Evolutionary conservation across 1,140 invertebrate genomes (phyloP).

Genomic region (Drosophila prosaltans): DNA sequence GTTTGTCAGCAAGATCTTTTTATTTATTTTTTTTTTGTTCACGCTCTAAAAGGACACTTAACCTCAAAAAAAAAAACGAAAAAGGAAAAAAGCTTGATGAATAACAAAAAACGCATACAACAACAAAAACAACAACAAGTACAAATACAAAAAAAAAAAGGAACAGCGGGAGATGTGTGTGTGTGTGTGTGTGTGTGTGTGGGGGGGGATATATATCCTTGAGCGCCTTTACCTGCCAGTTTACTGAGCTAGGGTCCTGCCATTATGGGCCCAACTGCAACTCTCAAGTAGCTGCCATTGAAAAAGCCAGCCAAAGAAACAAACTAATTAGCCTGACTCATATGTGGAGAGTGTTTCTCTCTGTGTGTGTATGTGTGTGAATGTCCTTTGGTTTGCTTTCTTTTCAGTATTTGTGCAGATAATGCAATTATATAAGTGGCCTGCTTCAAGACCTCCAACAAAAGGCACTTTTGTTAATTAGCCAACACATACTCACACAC

Average conservation of each 20-base stretch:
- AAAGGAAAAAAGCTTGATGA: conserved; percentile 56
- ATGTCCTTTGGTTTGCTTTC: conserved; percentile 61
- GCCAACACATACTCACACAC: conserved; percentile 41
- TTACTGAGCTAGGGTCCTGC: conserved; percentile 22
- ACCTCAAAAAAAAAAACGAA: conserved; percentile 65
- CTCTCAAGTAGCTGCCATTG: conserved; percentile 69
- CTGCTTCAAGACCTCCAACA: conserved; percentile 63
- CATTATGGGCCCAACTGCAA: conserved; percentile 56
- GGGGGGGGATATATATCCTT: conserved; percentile 55
- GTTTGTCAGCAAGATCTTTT: conserved; percentile 74
- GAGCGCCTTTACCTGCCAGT: conserved; percentile 71
- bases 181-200: conserved; percentile 18
- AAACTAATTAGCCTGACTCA: conserved; percentile 71
- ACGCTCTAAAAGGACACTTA: conserved; percentile 76
- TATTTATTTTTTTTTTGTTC: conserved; percentile 47
- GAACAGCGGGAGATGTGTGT: conserved; percentile 42
- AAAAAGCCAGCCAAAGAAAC: conserved; percentile 66
- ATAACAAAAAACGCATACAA: conserved; percentile 52
- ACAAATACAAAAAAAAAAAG: conserved; percentile 42
- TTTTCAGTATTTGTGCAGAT: conserved; percentile 75
- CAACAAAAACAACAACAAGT: conserved; percentile 30
- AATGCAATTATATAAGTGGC: conserved; percentile 80
- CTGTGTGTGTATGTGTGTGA: conserved; percentile 15
- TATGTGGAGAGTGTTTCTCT: conserved; percentile 21
- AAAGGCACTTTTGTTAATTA: conserved; percentile 77